Base-by-base conservation (phyloP, 2,888 invertebrate genomes). In the Leptothorax acervorum region DNA sequence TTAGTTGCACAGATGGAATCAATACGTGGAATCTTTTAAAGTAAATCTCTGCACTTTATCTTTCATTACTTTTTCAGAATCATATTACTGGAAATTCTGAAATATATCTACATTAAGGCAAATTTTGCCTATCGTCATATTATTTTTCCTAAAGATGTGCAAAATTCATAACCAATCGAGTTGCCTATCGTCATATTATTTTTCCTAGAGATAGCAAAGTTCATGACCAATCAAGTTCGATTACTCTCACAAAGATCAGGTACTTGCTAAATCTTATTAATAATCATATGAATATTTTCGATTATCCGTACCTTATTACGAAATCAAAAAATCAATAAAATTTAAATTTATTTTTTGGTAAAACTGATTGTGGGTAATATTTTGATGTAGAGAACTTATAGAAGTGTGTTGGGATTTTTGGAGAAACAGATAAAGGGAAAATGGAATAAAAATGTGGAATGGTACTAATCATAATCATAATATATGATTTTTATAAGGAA, bases 21-120 rank as follows among this genome's bases (percentile, higher is more conserved):
- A n/a, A 28, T 60, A 68, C 35, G 66, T 8, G 9, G 9, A 62
- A n/a, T 35, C 11, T 66, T 11, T 65, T 82, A 31, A 76, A 68
- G 75, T 68, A 75, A 35, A 70, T 63, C 48, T 66, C 66, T 48
- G 12, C 9, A 68, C 62, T 48, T n/a, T 23, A 66, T 53, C 18
- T 63, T 31, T 45, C 23, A 51, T 60, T 63, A 18, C 31, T 76
- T 63, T 76, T 51, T 84, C 28, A 35, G 5, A 23, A 71, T 51
- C 57, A 75, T 65, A 62, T 68, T 73, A 60, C 18, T 15, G 51
- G 63, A 73, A 35, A 53, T 42, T 48, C 53, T n/a, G 53, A 78
- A 88, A 75, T 53, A 65, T 68, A 48, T 88, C n/a, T 68, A 60
- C 39, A 35, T 86, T 51, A 78, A 88, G 75, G n/a, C 68, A 42